These are phyloP conservation scores for Girardinus metallicus DNA, from an alignment of 2,797 vertebrate genomes.

Conservation along the genomic window DNA sequence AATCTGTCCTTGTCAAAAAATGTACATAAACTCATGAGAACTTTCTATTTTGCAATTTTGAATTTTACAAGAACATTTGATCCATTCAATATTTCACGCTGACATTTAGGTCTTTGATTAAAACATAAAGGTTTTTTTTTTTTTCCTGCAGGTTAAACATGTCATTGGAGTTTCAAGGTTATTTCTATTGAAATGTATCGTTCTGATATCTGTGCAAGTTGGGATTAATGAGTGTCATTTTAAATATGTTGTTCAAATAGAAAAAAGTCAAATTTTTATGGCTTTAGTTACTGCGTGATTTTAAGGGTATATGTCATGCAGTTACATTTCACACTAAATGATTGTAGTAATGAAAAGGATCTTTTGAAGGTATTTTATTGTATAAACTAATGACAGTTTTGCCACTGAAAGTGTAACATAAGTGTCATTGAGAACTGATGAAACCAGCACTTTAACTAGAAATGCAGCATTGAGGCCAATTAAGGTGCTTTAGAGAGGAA, in stretches of 20 bases:
- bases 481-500: constrained; percentile 36
- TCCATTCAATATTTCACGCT: not conserved
- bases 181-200: not conserved
- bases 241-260: not conserved
- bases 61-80: not conserved
- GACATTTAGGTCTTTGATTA: not conserved
- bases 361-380: not conserved
- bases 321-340: not conserved
- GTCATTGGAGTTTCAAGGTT: not conserved
- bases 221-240: not conserved
- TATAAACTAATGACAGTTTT: constrained; percentile 14
- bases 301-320: not conserved
- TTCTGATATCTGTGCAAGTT: not conserved
- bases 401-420: constrained; percentile 1
- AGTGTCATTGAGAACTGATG: constrained; percentile 32
- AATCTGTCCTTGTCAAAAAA: not conserved
- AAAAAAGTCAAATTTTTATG: not conserved
- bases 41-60: not conserved
- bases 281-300: not conserved
- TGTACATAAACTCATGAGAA: not conserved
- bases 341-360: not conserved
- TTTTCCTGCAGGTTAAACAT: not conserved
- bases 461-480: constrained; percentile 37
- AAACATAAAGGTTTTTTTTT: not conserved
- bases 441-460: constrained; percentile 31